A percentile compares a stretch with the other conserved stretches of the same genome.
These are phyloP conservation scores for Cephus sareptanus DNA, from an alignment of 2,888 invertebrate genomes.

Conservation along the genomic window DNA sequence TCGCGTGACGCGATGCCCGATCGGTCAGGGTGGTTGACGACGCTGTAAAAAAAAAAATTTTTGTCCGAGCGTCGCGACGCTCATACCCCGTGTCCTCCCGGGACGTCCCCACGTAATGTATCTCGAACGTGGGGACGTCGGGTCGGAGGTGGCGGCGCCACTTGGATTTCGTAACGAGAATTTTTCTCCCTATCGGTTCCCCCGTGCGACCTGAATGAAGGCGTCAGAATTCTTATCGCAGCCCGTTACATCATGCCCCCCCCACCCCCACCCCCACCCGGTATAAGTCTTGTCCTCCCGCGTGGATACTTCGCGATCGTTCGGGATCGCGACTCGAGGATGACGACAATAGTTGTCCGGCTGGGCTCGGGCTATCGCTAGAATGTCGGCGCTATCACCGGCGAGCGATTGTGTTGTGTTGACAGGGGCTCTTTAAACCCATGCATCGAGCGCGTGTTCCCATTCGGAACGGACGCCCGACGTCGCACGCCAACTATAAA, in stretches of 20 bases:
- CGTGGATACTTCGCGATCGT: background rate
- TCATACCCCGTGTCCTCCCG: background rate
- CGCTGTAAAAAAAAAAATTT: background rate
- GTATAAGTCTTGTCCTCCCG: constrained; percentile 24
- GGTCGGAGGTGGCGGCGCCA: background rate
- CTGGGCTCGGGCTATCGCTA: constrained; percentile 5
- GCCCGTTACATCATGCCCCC: constrained; percentile 46
- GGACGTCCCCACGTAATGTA: background rate
- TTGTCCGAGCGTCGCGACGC: background rate
- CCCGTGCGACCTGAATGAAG: constrained; percentile 46
- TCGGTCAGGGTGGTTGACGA: background rate
- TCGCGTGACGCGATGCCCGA: background rate
- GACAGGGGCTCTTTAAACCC: constrained; percentile 31
- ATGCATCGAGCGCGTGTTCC: constrained; percentile 32
- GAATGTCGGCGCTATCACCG: constrained; percentile 17
- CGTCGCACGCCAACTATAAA: background rate
- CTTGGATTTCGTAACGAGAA: constrained; percentile 1
- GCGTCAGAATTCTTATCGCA: constrained; percentile 58
- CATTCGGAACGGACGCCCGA: constrained; percentile 9
- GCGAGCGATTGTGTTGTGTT: constrained; percentile 26
- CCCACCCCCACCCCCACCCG: constrained; percentile 1
- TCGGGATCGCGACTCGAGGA: constrained; percentile 4
- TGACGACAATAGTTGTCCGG: constrained; percentile 27
- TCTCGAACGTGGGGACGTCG: background rate
- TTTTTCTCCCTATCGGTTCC: constrained; percentile 6